Evolutionary conservation across 2,113 vertebrate genomes (phyloP), one percentile per base, ranked within the genome.

Genomic region (Verasper variegatus): DNA sequence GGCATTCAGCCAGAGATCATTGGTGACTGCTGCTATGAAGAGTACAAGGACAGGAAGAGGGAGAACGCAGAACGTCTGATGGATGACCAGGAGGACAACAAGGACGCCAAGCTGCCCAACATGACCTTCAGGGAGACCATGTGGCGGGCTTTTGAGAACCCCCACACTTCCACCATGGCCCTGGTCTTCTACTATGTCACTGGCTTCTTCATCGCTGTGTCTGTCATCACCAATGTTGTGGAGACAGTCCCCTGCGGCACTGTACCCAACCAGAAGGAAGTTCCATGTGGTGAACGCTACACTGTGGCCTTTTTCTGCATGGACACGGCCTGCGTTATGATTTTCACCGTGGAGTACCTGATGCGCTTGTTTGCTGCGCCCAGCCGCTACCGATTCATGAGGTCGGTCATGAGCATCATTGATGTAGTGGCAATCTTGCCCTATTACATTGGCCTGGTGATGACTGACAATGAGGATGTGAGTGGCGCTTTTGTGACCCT

Each of bases 171-270:
- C 94, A 99, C 98, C 63, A 96, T 99, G 96, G 98, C 98, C 63
- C 94, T 99, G 89, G 98, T 99, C 91, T 99, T 99, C 96, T 99
- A 99, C 93, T 99, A 99, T 0, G 98, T 99, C 91, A 99, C 98
- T 0, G 98, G 98, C 76, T 99, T 99, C 96, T 99, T 99, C 90
- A 99, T 99, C 8, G 98, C 98, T 0, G 94, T 99, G 68, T 99
- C 97, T 0, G 98, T 99, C 89, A 97, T 99, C 93, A 98, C 98
- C 84, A 99, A 99, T 2, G 98, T 99, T 62, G 97, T 99, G 74
- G 98, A 99, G 89, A 99, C 98, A 0, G 97, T 99, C 76, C 98
- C 98, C 0, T 99, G 98, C 2, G 97, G 97, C 78, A 85, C 93
- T 0, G 89, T 68, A 4, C 95, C 96, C 3, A 96, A 96, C 18